Conservation (phyloP, 1,140 invertebrate species). For the Macrobrachium nipponense region DNA sequence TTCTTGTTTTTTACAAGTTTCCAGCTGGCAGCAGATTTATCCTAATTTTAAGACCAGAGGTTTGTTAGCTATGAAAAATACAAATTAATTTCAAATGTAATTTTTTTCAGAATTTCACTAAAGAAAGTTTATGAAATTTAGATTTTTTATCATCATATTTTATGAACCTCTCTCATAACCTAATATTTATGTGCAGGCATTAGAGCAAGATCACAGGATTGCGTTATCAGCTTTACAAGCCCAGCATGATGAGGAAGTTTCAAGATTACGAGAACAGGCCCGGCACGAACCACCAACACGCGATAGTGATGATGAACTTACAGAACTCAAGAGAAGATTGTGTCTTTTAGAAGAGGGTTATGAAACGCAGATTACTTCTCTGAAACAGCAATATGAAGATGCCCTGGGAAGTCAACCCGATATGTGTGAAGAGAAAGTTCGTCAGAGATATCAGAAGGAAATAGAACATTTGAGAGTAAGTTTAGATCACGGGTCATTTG, state of each 20-base stretch:
- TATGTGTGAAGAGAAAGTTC: slow-evolving; percentile 77
- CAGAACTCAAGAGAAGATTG: slow-evolving; percentile 74
- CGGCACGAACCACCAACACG: slow-evolving; percentile 65
- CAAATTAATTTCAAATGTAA: too few relatives aligned
- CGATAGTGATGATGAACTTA: slow-evolving; percentile 57
- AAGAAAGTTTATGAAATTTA: neutral
- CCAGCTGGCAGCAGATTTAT: too few relatives aligned
- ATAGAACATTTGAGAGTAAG: slow-evolving; percentile 84
- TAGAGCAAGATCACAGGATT: slow-evolving; percentile 55
- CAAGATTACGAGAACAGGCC: slow-evolving; percentile 73
- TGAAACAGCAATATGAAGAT: slow-evolving; percentile 63
- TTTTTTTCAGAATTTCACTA: too few relatives aligned
- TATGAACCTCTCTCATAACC: too few relatives aligned
- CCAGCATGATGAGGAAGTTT: slow-evolving; percentile 70
- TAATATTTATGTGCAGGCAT: slow-evolving; percentile 21
- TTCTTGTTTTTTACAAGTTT: too few relatives aligned
- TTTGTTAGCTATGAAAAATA: too few relatives aligned
- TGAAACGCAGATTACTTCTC: slow-evolving; percentile 60
- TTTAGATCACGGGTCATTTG: slow-evolving; percentile 24
- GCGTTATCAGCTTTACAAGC: slow-evolving; percentile 65
- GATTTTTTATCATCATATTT: neutral
- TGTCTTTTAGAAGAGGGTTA: slow-evolving; percentile 82
- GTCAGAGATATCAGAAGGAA: slow-evolving; percentile 84
- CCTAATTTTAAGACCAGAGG: too few relatives aligned
- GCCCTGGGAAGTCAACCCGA: slow-evolving; percentile 60